Conservation (phyloP, 2,888 invertebrate species). For the Saturnia pavonia region DNA sequence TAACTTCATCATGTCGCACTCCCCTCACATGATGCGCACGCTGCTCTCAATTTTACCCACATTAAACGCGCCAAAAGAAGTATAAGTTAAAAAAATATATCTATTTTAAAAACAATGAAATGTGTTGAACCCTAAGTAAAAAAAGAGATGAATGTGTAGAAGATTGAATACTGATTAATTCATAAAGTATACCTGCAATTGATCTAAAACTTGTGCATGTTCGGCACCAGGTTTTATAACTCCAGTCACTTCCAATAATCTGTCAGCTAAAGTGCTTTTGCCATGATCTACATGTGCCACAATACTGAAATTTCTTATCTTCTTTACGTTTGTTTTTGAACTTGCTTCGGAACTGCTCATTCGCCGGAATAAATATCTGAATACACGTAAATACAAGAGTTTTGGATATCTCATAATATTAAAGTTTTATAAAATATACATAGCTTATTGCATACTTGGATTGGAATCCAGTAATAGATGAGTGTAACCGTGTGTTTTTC, state of each 20-base stretch:
- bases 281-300: slow-evolving; percentile 99
- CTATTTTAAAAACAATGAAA: background rate
- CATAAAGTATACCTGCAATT: slow-evolving; percentile 79
- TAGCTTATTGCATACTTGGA: background rate
- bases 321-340: slow-evolving; percentile 47
- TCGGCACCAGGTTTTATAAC: slow-evolving; percentile 85
- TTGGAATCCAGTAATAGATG: background rate
- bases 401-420: background rate
- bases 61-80: too few species aligned
- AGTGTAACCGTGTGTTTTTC: slow-evolving; percentile 3
- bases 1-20: too few species aligned
- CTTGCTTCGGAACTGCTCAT: slow-evolving; percentile 46
- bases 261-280: slow-evolving; percentile 97
- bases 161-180: background rate
- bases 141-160: background rate
- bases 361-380: slow-evolving; percentile 42
- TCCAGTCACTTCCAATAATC: slow-evolving; percentile 96
- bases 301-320: slow-evolving; percentile 96
- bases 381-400: slow-evolving; percentile 24
- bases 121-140: background rate
- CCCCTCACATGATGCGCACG: too few species aligned
- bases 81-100: too few species aligned
- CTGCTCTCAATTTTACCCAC: too few species aligned
- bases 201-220: slow-evolving; percentile 88
- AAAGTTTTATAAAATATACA: background rate